phyloP scores from a whole-genome alignment of 2,113 vertebrate species.

The Anas platyrhynchos region DNA sequence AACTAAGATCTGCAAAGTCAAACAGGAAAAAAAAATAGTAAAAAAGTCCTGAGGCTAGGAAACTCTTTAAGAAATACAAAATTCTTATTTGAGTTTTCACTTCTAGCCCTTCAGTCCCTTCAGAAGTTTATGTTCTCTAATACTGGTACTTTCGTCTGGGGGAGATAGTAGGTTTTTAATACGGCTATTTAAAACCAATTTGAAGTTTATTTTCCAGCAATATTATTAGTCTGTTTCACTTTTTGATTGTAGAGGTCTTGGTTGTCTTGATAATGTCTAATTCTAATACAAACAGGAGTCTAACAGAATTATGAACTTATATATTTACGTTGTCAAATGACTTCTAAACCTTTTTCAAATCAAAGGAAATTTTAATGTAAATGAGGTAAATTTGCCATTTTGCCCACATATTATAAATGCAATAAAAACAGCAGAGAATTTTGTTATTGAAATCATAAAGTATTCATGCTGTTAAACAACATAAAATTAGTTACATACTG shows the following conservation, averaged over 20 bases:
- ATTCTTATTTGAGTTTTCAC: background rate
- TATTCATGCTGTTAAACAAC: background rate
- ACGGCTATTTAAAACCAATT: background rate
- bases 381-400: background rate
- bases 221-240: background rate
- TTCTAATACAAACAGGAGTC: background rate
- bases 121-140: background rate
- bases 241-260: background rate
- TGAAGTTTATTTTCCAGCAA: background rate
- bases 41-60: background rate
- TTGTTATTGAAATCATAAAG: background rate
- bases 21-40: background rate
- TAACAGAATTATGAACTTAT: background rate
- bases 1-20: background rate
- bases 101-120: background rate
- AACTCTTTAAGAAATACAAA: background rate
- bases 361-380: background rate
- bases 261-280: background rate
- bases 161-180: background rate
- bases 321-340: background rate
- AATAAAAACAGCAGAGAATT: background rate
- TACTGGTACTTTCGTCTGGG: background rate
- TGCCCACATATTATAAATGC: background rate
- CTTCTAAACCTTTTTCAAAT: background rate
- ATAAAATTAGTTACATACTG: background rate